Evolutionary conservation across 2,113 vertebrate genomes (phyloP).

Genomic region (Platichthys stellatus): DNA sequence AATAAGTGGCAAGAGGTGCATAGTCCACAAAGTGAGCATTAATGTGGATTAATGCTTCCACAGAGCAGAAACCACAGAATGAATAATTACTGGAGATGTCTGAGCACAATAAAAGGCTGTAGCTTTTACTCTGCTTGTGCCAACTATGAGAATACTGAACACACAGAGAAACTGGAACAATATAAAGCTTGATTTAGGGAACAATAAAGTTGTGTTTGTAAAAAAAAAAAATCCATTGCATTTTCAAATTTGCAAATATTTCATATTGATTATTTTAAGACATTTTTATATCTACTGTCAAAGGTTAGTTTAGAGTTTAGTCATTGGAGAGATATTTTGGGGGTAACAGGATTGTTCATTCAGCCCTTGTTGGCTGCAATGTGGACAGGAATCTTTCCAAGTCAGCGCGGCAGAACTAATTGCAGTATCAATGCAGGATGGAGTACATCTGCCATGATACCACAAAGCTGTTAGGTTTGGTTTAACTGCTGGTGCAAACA

Average conservation of each 20-base stretch:
- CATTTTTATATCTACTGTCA: background rate
- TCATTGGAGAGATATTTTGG: background rate
- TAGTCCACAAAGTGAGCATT: background rate
- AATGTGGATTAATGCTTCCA: background rate
- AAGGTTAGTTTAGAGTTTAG: background rate
- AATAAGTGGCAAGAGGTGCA: background rate
- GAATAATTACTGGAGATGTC: background rate
- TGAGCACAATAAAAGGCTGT: too few species aligned
- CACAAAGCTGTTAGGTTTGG: background rate
- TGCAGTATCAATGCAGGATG: slow-evolving; percentile 26
- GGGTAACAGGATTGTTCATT: background rate
- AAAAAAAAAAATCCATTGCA: background rate
- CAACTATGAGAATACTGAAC: background rate
- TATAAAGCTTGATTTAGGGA: background rate
- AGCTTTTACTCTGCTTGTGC: background rate
- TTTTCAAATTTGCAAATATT: background rate
- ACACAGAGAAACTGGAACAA: background rate
- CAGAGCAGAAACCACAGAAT: background rate
- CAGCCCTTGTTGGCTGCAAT: background rate
- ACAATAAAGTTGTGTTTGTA: background rate
- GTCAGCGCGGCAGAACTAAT: background rate
- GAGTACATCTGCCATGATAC: slow-evolving; percentile 4
- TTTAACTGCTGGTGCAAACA: slow-evolving; percentile 9
- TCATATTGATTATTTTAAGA: background rate
- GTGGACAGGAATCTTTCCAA: background rate